Conservation (phyloP, 1,140 invertebrate species). For the Euwallacea similis region DNA sequence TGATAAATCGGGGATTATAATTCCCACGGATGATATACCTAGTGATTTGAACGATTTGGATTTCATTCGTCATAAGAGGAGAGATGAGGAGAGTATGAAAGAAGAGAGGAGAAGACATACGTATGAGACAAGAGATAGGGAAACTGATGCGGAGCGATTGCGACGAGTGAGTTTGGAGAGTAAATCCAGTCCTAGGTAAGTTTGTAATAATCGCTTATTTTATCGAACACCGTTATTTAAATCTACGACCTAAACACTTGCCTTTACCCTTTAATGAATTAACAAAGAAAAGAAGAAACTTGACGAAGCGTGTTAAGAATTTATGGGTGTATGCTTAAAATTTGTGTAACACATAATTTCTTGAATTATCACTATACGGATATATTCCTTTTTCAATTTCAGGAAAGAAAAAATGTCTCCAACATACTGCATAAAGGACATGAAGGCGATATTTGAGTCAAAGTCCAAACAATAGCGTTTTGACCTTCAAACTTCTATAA, state of each 20-base stretch:
- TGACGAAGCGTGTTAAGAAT: too few species aligned
- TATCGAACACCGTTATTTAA: background rate
- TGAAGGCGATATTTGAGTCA: conserved; percentile 76
- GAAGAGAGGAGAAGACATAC: conserved; percentile 48
- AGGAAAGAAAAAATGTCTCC: conserved; percentile 69
- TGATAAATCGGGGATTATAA: conserved; percentile 7
- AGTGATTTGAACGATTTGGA: conserved; percentile 42
- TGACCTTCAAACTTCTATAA: background rate
- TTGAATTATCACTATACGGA: background rate
- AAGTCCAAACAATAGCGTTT: conserved; percentile 55
- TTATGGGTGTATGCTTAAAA: too few species aligned
- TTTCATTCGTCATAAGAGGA: conserved; percentile 41
- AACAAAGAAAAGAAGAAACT: background rate
- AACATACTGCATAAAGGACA: conserved; percentile 73
- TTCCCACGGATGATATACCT: conserved; percentile 15
- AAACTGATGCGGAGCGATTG: conserved; percentile 42
- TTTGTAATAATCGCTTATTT: conserved; percentile 1
- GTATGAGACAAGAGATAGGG: conserved; percentile 46
- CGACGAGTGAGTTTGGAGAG: conserved; percentile 48
- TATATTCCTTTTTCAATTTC: conserved; percentile 45
- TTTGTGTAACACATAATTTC: background rate
- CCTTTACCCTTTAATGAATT: background rate
- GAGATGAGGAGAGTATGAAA: conserved; percentile 39
- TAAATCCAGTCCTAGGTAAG: conserved; percentile 46
- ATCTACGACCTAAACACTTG: background rate